These are phyloP conservation scores for Drosophila arizonae DNA, from an alignment of 1,140 invertebrate species.

Conservation along the genomic window DNA sequence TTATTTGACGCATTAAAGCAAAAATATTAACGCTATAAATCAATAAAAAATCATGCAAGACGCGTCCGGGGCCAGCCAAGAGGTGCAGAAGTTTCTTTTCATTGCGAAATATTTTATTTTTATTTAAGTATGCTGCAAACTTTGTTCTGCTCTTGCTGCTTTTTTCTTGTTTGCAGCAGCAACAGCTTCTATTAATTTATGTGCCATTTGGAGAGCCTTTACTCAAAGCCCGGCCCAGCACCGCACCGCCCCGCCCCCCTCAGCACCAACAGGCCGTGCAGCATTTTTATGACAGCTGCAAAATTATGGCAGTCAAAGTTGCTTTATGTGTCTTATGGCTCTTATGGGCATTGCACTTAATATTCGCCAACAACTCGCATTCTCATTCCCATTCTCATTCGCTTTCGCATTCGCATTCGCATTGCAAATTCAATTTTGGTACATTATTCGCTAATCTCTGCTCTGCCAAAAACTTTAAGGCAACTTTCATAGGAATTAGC, in stretches of 20 bases:
- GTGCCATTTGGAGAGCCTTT: constrained; percentile 46
- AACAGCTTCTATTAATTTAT: constrained; percentile 74
- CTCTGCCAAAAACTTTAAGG: no score
- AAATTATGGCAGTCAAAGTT: constrained; percentile 63
- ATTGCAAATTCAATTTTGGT: no score
- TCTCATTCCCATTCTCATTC: background rate
- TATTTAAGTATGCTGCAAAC: constrained; percentile 46
- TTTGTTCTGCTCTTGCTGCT: constrained; percentile 25
- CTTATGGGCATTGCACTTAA: constrained; percentile 30
- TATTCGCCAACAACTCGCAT: constrained; percentile 3
- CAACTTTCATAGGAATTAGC: no score
- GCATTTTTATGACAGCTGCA: constrained; percentile 72
- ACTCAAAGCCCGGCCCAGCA: constrained; percentile 11
- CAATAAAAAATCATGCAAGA: constrained; percentile 57
- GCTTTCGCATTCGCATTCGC: background rate
- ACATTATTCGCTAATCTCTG: no score
- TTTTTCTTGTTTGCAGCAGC: constrained; percentile 17
- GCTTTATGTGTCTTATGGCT: constrained; percentile 33
- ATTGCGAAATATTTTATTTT: constrained; percentile 50
- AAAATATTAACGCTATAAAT: constrained; percentile 81
- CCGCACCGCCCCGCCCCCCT: constrained; percentile 1
- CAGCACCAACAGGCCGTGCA: constrained; percentile 17
- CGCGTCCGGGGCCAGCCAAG: background rate
- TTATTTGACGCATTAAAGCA: constrained; percentile 80
- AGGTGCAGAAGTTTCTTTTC: constrained; percentile 37